These are phyloP conservation scores for Oryzias melastigma DNA, from an alignment of 2,113 vertebrate species.

Conservation along the genomic window DNA sequence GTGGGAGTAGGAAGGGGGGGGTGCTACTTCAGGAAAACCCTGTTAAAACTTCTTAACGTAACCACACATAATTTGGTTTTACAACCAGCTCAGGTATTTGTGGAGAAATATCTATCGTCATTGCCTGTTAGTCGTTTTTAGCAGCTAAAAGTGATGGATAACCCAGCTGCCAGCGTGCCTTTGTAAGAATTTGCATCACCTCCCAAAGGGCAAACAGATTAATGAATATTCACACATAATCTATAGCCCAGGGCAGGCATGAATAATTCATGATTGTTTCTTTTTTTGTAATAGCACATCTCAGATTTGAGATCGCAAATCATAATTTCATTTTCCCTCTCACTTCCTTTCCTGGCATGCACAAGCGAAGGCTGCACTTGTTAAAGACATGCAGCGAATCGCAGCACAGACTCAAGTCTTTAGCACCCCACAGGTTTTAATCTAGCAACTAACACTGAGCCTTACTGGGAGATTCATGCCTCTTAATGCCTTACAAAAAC, in stretches of 20 bases:
- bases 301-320: constrained; percentile 73
- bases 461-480: constrained; percentile 29
- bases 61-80: constrained; percentile 33
- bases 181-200: constrained; percentile 77
- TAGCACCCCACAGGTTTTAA: constrained; percentile 55
- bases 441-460: constrained; percentile 34
- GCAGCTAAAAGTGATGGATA: constrained; percentile 52
- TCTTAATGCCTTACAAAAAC: constrained; percentile 33
- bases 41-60: constrained; percentile 69
- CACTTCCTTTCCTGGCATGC: constrained; percentile 50
- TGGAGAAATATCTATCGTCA: constrained; percentile 29
- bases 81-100: constrained; percentile 29
- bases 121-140: constrained; percentile 56
- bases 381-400: constrained; percentile 52
- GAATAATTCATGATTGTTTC: constrained; percentile 77
- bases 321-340: constrained; percentile 64
- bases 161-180: constrained; percentile 60
- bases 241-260: constrained; percentile 75
- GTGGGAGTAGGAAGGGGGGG: constrained; percentile 49
- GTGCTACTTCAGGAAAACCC: constrained; percentile 64
- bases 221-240: constrained; percentile 84
- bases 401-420: constrained; percentile 32
- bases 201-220: constrained; percentile 78
- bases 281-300: constrained; percentile 57
- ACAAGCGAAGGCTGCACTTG: constrained; percentile 47